Percentiles rank a stretch among this genome's conserved stretches.
Evolutionary conservation across 2,888 invertebrate genomes (phyloP).

Genomic region (Megamerina dolium): DNA sequence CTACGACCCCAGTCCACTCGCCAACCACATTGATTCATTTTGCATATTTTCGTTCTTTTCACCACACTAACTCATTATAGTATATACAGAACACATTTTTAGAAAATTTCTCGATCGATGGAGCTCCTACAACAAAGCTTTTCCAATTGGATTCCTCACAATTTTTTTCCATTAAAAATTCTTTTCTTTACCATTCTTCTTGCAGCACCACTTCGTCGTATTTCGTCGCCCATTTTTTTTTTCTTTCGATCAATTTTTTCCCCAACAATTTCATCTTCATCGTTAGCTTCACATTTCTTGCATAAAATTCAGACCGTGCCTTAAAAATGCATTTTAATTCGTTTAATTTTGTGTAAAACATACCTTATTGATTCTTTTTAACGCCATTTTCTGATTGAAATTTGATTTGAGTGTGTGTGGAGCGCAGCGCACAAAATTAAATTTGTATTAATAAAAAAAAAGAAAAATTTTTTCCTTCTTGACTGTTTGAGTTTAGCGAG

Average conservation of each 20-base stretch:
- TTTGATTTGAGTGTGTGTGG: conserved; percentile 39
- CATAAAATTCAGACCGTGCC: conserved; percentile 28
- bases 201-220: conserved; percentile 19
- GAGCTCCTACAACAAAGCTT: too few relatives aligned
- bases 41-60: too few relatives aligned
- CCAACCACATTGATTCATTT: too few relatives aligned
- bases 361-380: conserved; percentile 93
- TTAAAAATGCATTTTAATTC: conserved; percentile 26
- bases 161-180: too few relatives aligned
- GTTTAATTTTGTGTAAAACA: conserved; percentile 30
- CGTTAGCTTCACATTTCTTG: conserved; percentile 42
- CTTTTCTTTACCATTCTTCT: too few relatives aligned
- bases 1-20: too few relatives aligned
- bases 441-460: conserved; percentile 23
- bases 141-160: too few relatives aligned
- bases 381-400: conserved; percentile 69
- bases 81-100: too few relatives aligned
- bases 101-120: too few relatives aligned
- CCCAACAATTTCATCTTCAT: conserved; percentile 27
- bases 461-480: conserved; percentile 21
- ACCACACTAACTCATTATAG: too few relatives aligned
- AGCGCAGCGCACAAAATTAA: conserved; percentile 27
- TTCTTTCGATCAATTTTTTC: conserved; percentile 29
- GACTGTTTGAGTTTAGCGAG: conserved; percentile 15
- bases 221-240: conserved; percentile 27